Evolutionary conservation across 2,888 invertebrate species (phyloP).

Genomic region (Scrobipalpa atriplicella): DNA sequence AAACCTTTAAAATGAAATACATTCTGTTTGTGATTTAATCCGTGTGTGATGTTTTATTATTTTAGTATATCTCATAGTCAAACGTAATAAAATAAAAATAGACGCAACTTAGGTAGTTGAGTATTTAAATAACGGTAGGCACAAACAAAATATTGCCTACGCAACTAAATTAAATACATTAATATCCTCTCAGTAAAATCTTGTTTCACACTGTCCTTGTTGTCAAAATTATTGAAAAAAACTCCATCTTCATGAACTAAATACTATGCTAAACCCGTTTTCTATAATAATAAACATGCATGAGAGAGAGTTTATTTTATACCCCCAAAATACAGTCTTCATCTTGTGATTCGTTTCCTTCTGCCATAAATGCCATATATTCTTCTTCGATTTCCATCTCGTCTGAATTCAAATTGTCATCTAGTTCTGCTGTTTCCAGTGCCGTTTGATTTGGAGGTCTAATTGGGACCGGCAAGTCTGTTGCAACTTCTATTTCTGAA

Average conservation of each 20-base stretch:
- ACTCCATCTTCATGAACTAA: too few species aligned
- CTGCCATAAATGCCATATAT: neutral
- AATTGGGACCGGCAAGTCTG: too few species aligned
- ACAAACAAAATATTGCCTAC: too few species aligned
- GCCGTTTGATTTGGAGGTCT: neutral
- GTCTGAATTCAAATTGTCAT: neutral
- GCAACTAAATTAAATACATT: too few species aligned
- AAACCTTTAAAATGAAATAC: neutral
- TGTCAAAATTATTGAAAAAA: too few species aligned
- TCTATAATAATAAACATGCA: neutral
- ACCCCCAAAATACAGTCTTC: constrained; percentile 38
- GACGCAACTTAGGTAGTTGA: too few species aligned
- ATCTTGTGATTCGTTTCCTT: constrained; percentile 32
- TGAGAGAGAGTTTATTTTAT: constrained; percentile 13
- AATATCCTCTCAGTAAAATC: too few species aligned
- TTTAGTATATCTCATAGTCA: too few species aligned
- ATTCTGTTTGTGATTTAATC: neutral
- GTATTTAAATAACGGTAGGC: too few species aligned
- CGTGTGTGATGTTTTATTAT: neutral
- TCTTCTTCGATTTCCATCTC: constrained; percentile 15
- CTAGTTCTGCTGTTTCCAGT: neutral
- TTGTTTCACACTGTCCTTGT: too few species aligned
- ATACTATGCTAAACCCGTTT: neutral
- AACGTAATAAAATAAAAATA: too few species aligned
- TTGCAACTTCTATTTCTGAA: neutral